phyloP scores from a whole-genome alignment of 2,113 vertebrate genomes.

The Oreocharis arfaki region DNA sequence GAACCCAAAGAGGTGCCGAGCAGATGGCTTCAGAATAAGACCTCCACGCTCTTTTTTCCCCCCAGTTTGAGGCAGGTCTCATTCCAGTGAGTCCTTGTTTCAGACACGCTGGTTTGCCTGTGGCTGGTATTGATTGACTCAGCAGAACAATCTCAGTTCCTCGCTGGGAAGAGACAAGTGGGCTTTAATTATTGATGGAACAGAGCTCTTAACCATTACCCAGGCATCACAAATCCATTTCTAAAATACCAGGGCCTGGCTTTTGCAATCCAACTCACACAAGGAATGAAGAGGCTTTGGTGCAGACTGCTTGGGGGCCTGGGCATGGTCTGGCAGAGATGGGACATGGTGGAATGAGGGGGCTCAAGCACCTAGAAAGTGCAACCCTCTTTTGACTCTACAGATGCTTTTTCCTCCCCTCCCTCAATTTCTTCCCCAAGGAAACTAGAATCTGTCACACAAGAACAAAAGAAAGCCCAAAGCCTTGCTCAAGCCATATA shows the following conservation, averaged over 20 bases:
- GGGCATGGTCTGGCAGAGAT: not conserved
- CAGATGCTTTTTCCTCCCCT: not conserved
- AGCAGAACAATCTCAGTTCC: not conserved
- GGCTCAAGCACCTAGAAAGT: not conserved
- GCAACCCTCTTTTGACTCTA: not conserved
- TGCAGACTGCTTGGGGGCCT: not conserved
- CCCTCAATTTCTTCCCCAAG: not conserved
- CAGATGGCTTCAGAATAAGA: not conserved
- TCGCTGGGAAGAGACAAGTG: not conserved
- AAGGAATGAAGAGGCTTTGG: not conserved
- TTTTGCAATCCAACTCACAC: not conserved
- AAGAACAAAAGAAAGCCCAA: not conserved
- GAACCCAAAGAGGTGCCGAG: not conserved
- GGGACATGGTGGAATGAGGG: not conserved
- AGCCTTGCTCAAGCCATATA: not conserved
- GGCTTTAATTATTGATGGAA: not conserved
- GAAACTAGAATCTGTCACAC: not conserved
- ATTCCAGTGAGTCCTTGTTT: not conserved
- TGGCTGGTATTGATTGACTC: not conserved
- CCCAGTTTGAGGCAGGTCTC: not conserved
- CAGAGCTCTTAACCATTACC: not conserved
- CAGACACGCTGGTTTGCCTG: not conserved
- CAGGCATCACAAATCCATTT: not conserved
- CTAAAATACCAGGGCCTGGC: not conserved
- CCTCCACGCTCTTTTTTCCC: fast-evolving